These are phyloP conservation scores for Phacellophora camtschatica DNA, from an alignment of 30 jellyfish, hydroid and myxozoan genomes.

Conservation along the genomic window DNA sequence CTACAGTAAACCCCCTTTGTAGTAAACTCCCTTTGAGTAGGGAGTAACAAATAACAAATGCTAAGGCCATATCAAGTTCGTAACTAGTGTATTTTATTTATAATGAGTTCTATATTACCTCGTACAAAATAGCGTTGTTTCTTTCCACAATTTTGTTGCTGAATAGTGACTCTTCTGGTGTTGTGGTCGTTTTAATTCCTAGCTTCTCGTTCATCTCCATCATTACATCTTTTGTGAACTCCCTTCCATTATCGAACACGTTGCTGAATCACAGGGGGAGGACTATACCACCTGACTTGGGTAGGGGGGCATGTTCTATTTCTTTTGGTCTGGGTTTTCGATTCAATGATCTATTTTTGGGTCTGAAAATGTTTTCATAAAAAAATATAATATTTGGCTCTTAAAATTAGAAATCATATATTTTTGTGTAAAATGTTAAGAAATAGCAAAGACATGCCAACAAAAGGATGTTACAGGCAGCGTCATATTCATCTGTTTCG, in stretches of 20 bases:
- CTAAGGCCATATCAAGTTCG: constrained; percentile 1
- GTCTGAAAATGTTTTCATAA: too few species aligned
- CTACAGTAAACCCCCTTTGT: too few species aligned
- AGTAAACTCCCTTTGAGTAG: too few species aligned
- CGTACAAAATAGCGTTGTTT: not conserved
- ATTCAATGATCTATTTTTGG: too few species aligned
- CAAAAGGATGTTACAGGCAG: too few species aligned
- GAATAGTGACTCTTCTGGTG: constrained; percentile 15
- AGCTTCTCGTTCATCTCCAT: not conserved
- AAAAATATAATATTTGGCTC: too few species aligned
- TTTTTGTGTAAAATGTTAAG: too few species aligned
- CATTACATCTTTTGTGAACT: not conserved
- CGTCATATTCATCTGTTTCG: too few species aligned
- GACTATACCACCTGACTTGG: not conserved
- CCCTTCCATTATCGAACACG: constrained; percentile 4
- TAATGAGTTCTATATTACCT: not conserved
- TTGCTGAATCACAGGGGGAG: not conserved
- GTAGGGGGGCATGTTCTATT: not conserved
- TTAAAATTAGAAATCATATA: too few species aligned
- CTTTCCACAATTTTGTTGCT: constrained; percentile 8
- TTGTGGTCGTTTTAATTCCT: too few species aligned
- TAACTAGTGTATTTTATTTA: constrained; percentile 1
- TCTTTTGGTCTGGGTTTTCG: not conserved
- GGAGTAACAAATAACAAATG: too few species aligned
- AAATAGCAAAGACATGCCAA: too few species aligned